These are phyloP conservation scores for Cyclargus thomasi DNA, from an alignment of 1,140 invertebrate species.

Conservation along the genomic window DNA sequence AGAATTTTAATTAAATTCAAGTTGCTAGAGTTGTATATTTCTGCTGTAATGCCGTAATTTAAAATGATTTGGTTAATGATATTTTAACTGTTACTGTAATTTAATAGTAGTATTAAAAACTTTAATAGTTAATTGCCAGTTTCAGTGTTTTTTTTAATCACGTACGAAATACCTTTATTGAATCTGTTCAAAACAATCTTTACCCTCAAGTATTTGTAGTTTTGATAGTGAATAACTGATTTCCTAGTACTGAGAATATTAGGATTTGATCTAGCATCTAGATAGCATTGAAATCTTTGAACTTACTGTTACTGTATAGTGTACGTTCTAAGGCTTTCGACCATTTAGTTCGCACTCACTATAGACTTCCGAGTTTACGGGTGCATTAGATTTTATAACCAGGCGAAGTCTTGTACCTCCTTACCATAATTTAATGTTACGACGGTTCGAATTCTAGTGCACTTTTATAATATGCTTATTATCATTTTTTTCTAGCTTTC, in stretches of 20 bases:
- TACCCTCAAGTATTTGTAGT: too few species aligned
- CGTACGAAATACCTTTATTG: too few species aligned
- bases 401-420: slow-evolving; percentile 11
- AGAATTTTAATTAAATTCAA: too few species aligned
- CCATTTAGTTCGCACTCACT: slow-evolving; percentile 9
- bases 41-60: too few species aligned
- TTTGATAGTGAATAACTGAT: background rate
- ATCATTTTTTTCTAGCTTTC: too few species aligned
- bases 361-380: slow-evolving; percentile 22
- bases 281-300: slow-evolving; percentile 3
- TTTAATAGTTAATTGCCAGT: too few species aligned
- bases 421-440: slow-evolving; percentile 5
- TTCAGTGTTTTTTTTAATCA: too few species aligned
- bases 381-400: slow-evolving; percentile 24
- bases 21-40: too few species aligned
- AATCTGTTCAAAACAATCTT: too few species aligned
- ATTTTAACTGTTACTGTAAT: too few species aligned
- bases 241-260: background rate
- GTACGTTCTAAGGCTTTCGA: slow-evolving; percentile 7
- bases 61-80: too few species aligned
- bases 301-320: slow-evolving; percentile 3
- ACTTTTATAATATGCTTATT: slow-evolving; percentile 10
- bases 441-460: slow-evolving; percentile 17
- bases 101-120: too few species aligned
- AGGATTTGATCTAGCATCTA: background rate